Percentiles rank a stretch among this genome's conserved stretches.
Evolutionary conservation across 2,888 invertebrate genomes (phyloP).

Genomic region (Sinotaia quadrata): DNA sequence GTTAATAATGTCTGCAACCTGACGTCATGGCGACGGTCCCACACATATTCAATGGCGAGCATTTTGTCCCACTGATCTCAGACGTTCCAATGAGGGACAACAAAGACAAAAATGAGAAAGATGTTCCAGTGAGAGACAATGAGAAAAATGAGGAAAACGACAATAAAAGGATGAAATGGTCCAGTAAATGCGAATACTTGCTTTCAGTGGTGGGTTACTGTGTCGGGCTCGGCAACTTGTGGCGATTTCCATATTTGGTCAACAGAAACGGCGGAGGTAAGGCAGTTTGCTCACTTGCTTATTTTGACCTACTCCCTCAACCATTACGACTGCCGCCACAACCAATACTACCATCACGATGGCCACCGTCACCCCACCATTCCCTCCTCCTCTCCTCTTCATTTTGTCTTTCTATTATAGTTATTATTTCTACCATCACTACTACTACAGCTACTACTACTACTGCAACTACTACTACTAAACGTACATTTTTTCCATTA

Average conservation of each 20-base stretch:
- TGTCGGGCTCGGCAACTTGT: slow-evolving; percentile 20
- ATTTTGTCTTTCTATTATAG: not conserved
- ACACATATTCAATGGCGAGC: too few relatives aligned
- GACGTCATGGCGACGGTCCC: too few relatives aligned
- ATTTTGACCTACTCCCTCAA: too few relatives aligned
- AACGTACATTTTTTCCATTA: not conserved
- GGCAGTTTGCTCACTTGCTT: too few relatives aligned
- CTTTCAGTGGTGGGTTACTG: slow-evolving; percentile 5
- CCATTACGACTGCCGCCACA: too few relatives aligned
- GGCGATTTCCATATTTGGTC: slow-evolving; percentile 14
- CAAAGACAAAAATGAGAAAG: too few relatives aligned
- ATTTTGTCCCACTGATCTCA: too few relatives aligned
- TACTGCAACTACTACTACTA: not conserved
- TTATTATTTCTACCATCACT: not conserved
- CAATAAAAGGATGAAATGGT: not conserved
- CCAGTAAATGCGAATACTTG: slow-evolving; percentile 6
- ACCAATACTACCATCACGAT: too few relatives aligned
- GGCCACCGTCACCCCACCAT: not conserved
- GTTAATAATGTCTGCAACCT: too few relatives aligned
- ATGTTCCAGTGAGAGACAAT: too few relatives aligned
- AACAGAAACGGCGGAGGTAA: slow-evolving; percentile 13
- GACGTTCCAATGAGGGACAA: too few relatives aligned
- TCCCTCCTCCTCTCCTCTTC: not conserved
- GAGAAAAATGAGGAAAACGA: too few relatives aligned
- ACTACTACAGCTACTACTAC: not conserved